These are phyloP conservation scores for Willowsia nigromaculata DNA, from an alignment of 2,888 invertebrate species.

Conservation along the genomic window DNA sequence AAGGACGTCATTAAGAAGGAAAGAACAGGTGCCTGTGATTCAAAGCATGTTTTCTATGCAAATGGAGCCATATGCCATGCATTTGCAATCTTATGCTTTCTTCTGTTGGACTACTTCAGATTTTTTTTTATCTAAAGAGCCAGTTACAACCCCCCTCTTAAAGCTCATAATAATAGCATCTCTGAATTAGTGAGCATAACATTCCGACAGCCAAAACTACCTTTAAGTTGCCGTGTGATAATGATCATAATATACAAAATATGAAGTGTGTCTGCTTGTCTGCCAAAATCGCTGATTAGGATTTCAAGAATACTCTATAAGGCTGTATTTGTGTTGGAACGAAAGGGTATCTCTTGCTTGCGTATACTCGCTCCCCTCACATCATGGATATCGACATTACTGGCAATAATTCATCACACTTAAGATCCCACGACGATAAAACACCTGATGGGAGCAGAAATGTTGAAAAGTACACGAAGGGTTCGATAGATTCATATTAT, in stretches of 20 bases:
- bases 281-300: slow-evolving; percentile 29
- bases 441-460: background rate
- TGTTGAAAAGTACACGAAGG: background rate
- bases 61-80: background rate
- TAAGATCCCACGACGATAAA: slow-evolving; percentile 17
- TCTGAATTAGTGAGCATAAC: background rate
- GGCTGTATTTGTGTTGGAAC: background rate
- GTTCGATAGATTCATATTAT: background rate
- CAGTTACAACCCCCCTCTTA: background rate
- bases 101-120: background rate
- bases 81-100: background rate
- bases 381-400: slow-evolving; percentile 35
- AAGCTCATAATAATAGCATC: background rate
- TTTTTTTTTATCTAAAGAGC: background rate
- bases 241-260: slow-evolving; percentile 9
- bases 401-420: slow-evolving; percentile 34
- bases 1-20: slow-evolving; percentile 33
- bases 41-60: slow-evolving; percentile 6
- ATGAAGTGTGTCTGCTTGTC: slow-evolving; percentile 1
- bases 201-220: slow-evolving; percentile 22
- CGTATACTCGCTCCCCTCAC: no score
- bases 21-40: slow-evolving; percentile 57
- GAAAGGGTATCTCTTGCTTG: slow-evolving; percentile 6
- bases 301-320: background rate
- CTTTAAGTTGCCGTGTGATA: background rate